These are phyloP conservation scores for Anagyrus pseudococci DNA, from an alignment of 2,888 invertebrate genomes.

Conservation along the genomic window DNA sequence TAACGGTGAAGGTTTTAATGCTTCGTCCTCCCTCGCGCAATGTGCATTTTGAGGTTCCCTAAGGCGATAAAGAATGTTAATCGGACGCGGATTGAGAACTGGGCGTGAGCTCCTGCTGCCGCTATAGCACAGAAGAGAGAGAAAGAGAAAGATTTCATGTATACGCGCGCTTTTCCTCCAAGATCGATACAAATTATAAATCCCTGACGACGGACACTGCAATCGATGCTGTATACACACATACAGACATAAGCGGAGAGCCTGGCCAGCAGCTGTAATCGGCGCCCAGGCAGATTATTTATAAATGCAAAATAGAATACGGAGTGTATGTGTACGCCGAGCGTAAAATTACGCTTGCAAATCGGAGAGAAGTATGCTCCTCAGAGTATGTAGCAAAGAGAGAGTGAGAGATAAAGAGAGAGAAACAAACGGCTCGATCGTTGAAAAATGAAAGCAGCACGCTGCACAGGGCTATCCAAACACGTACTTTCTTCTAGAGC, in stretches of 20 bases:
- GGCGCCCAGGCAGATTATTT: constrained; percentile 16
- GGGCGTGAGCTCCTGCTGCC: constrained; percentile 34
- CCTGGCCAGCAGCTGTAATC: constrained; percentile 1
- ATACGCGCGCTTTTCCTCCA: constrained; percentile 16
- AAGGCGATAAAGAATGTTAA: constrained; percentile 43
- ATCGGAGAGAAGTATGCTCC: too few relatives aligned
- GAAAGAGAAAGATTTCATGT: constrained; percentile 22
- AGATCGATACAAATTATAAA: constrained; percentile 35
- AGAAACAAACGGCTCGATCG: not conserved
- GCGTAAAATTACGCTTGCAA: not conserved
- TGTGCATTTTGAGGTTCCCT: constrained; percentile 46
- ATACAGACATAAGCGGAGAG: too few relatives aligned
- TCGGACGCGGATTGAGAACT: constrained; percentile 40
- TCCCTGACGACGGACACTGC: constrained; percentile 15
- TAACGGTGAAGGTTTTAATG: constrained; percentile 36
- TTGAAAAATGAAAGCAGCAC: constrained; percentile 21
- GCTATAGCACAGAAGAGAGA: too few relatives aligned
- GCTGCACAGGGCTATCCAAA: too few relatives aligned
- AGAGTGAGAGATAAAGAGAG: too few relatives aligned
- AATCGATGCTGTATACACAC: too few relatives aligned
- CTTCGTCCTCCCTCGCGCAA: constrained; percentile 16
- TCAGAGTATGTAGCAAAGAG: too few relatives aligned
- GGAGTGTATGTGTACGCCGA: constrained; percentile 4
- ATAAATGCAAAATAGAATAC: constrained; percentile 37
- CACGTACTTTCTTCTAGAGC: constrained; percentile 1